Evolutionary conservation across 37 sponge, comb jelly and placozoan species (phyloP), one percentile per base, ranked within the genome.

Genomic region (Aphrocallistes beatrix): DNA sequence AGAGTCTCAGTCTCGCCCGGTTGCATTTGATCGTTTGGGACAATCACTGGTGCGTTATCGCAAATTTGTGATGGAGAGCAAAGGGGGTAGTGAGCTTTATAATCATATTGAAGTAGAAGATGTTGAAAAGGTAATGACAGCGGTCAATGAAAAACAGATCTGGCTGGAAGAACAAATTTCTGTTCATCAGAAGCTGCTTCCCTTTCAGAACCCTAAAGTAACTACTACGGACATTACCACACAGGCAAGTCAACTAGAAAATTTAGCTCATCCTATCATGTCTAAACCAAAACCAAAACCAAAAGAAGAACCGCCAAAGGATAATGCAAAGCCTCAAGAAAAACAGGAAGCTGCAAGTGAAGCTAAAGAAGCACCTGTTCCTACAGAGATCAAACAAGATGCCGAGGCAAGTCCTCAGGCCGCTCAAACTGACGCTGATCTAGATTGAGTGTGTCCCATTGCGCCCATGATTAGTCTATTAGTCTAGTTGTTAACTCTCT

Each of bases 211-310:
- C 81, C 91, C 94, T 3, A 60, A 86, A 19, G 88, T 94, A 36
- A 89, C 50, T n/a, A 17, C 47, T 16, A 38, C 91, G n/a, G 81
- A 92, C 47, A 96, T 96, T 34, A 34, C 28, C 60, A 40, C 90
- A 25, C 45, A 87, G 89, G 96, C 89, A 37, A 87, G 60, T 1
- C 0, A 1, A 19, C 23, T 38, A 21, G 23, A 28, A 37, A 37
- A 25, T 82, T 1, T 36, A 1, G 39, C 83, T 39, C 39, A 93
- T 25, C 95, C 99, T 1, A 93, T 95, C 50, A 92, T 98, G 23
- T 89, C 87, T 37, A 98, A 98, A 69, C 95, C 99, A 23, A 98
- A 94, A 38, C 99, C 99, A n/a, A 98, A 98, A 37, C 99, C 99
- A 17, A 98, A 94, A 82, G 94, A 90, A 21, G 95, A 94, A 85